phyloP scores from a whole-genome alignment of 2,797 vertebrate genomes.

The Agapornis canus region DNA sequence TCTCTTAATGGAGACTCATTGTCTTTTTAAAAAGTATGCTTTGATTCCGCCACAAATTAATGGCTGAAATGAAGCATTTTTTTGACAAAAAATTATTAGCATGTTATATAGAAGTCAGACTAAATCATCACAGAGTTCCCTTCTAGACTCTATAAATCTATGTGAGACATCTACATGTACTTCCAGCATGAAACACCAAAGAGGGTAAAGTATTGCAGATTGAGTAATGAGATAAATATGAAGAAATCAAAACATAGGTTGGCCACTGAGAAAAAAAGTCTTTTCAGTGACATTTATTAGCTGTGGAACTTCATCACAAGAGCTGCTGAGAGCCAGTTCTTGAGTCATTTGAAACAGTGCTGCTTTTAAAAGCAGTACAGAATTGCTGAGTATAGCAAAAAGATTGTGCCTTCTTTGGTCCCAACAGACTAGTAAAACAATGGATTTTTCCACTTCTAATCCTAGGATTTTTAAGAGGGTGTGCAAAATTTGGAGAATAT shows the following conservation, averaged over 20 bases:
- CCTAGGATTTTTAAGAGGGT: neutral
- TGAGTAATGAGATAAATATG: conserved; percentile 45
- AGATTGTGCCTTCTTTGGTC: neutral
- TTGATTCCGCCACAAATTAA: conserved; percentile 19
- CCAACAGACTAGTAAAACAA: neutral
- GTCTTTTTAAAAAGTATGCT: conserved; percentile 17
- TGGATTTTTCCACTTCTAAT: neutral
- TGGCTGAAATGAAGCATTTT: neutral
- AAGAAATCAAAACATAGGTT: conserved; percentile 45
- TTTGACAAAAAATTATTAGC: neutral
- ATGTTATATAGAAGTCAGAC: neutral
- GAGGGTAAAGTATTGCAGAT: neutral
- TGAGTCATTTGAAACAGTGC: conserved; percentile 9
- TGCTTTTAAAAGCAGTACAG: neutral
- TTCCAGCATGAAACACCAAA: conserved; percentile 12
- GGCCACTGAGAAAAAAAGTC: neutral
- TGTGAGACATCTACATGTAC: neutral
- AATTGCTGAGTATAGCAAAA: neutral
- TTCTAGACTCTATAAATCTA: conserved; percentile 33
- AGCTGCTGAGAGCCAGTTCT: conserved; percentile 23
- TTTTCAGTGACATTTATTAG: conserved; percentile 40
- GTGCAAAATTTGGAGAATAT: neutral
- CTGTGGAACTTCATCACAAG: neutral
- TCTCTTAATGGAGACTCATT: neutral
- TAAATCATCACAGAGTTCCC: neutral